phyloP scores from a whole-genome alignment of 30 jellyfish, hydroid and myxozoan species.

The Aurelia aurita complex sp. Pacific region DNA sequence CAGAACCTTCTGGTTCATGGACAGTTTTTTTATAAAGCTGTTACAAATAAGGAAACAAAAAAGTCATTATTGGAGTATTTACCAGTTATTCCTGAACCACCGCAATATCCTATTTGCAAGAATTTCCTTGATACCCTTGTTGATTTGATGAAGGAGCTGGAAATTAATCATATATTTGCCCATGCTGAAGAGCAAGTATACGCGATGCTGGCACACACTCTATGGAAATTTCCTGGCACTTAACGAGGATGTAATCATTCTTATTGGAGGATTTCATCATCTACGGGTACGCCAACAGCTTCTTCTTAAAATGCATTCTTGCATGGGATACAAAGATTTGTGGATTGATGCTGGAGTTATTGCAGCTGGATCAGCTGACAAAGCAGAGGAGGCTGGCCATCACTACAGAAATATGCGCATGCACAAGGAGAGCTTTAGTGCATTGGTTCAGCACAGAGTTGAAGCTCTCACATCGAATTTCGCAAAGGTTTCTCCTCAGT shows the following conservation, averaged over 20 bases:
- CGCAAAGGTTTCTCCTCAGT: neutral
- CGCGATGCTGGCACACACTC: constrained; percentile 45
- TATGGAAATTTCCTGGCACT: constrained; percentile 42
- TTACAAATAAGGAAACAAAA: constrained; percentile 13
- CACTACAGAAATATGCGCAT: constrained; percentile 43
- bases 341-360: constrained; percentile 58
- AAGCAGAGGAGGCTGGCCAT: constrained; percentile 55
- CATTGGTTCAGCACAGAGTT: constrained; percentile 43
- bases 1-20: constrained; percentile 24
- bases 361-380: constrained; percentile 48
- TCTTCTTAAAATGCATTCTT: constrained; percentile 20
- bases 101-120: constrained; percentile 51
- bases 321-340: constrained; percentile 45
- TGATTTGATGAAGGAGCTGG: constrained; percentile 45
- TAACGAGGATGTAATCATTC: neutral
- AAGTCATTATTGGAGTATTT: constrained; percentile 44
- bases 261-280: constrained; percentile 57
- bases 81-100: constrained; percentile 55
- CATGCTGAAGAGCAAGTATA: constrained; percentile 65
- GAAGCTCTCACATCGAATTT: constrained; percentile 24
- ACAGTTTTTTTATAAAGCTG: constrained; percentile 23
- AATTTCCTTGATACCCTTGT: constrained; percentile 23
- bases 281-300: constrained; percentile 26
- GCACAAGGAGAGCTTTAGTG: constrained; percentile 65
- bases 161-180: constrained; percentile 37